These are phyloP conservation scores for Oikopleura dioica DNA, from an alignment of 23 tunicate species.

Conservation along the genomic window DNA sequence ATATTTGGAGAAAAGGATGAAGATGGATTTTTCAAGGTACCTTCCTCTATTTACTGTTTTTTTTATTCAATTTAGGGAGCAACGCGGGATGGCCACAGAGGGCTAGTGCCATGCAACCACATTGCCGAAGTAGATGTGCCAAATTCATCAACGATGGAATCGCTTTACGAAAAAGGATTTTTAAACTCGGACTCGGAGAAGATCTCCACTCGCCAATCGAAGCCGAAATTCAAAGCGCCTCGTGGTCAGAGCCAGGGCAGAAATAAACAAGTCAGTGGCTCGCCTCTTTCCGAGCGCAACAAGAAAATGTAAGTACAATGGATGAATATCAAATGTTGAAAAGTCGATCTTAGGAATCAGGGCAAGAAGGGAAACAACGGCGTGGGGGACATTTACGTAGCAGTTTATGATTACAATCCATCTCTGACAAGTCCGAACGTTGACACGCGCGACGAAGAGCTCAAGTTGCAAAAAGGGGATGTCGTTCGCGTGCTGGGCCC, in stretches of 20 bases:
- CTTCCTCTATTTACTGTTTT: too few species aligned
- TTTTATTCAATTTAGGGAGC: background rate
- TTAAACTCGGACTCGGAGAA: background rate
- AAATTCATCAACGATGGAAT: background rate
- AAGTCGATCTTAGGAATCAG: too few species aligned
- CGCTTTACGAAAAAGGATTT: background rate
- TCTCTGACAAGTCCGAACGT: background rate
- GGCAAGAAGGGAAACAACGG: too few species aligned
- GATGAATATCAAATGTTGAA: too few species aligned
- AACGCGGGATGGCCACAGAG: background rate
- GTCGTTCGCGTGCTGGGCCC: background rate
- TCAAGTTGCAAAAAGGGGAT: background rate
- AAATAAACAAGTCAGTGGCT: too few species aligned
- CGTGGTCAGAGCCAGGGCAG: too few species aligned
- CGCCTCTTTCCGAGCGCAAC: background rate
- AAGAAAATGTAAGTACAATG: too few species aligned
- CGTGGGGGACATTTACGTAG: background rate
- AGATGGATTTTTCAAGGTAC: constrained; percentile 12
- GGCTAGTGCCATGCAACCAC: background rate
- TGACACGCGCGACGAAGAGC: background rate
- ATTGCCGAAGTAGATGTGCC: background rate
- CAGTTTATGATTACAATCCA: background rate
- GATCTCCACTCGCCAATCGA: background rate
- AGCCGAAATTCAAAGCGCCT: too few species aligned
- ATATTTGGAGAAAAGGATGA: constrained; percentile 4